Evolutionary conservation across 2,888 invertebrate species (phyloP), one percentile per base, ranked within the genome.

Genomic region (Rotaria magnacalcarata): DNA sequence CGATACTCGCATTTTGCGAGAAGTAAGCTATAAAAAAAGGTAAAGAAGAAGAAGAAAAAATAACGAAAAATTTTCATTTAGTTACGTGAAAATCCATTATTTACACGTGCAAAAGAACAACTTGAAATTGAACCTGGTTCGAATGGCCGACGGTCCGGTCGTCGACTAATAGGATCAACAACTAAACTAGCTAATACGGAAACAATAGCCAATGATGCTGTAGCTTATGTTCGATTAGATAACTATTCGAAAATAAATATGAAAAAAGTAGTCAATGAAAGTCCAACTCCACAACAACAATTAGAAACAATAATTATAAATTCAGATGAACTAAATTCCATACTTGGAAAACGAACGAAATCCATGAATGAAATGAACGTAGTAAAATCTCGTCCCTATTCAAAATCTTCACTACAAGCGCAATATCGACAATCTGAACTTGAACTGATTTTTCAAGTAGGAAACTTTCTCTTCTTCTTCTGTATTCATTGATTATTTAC

Each of bases 81-180:
- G 67, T 67, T 67, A 67, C 67, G 67, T 19, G 47, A 43, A 43
- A 80, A 80, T 80, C 80, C 80, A 80, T 80, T 80, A 47, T 80
- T 80, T 80, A 80, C 47, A 43, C 43, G 47, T 47, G 80, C 80
- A 80, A 80, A 80, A 47, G 24, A 80, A 80, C 24, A 80, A 16
- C 80, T 80, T 47, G 47, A 80, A 24, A 67, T 67, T 34, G 67
- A 67, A 19, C 67, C 67, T 11, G 67, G 67, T 67, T 67, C 67
- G 1, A 67, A 67, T 19, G 67, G 67, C 34, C 67, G 67, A 80
- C 80, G 80, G 24, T 80, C 80, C 8, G 43, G 47, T n/a, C 43
- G 47, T 43, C 80, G 47, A 24, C 6, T 67, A 34, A 67, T 67
- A 19, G 67, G 67, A 67, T 67, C 67, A 16, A 27, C 67, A 34